Evolutionary conservation across 1,140 invertebrate species (phyloP).

Genomic region (Drosophila fuyamai): DNA sequence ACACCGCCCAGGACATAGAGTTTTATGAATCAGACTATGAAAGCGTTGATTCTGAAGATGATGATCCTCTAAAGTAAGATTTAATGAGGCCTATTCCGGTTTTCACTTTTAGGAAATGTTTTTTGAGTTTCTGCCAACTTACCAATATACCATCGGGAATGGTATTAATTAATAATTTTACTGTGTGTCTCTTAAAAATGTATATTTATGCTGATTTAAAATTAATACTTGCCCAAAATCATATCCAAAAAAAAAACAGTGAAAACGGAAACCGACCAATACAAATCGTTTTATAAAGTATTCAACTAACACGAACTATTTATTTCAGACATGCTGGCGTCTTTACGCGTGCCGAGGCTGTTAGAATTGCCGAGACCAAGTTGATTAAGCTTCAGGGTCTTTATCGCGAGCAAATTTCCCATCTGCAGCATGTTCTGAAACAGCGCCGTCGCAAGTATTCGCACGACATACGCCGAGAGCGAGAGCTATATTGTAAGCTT

Average conservation of each 20-base stretch:
- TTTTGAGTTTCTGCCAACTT: no score
- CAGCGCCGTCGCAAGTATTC: conserved; percentile 91
- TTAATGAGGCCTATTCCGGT: no score
- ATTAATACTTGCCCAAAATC: no score
- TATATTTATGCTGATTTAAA: no score
- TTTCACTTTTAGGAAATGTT: no score
- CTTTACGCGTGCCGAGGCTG: conserved; percentile 94
- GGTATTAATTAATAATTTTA: no score
- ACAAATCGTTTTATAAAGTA: no score
- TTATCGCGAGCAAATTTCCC: conserved; percentile 93
- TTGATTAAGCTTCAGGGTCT: conserved; percentile 91
- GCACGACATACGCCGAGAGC: conserved; percentile 90
- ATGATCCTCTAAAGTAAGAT: conserved; percentile 91
- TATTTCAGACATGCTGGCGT: conserved; percentile 92
- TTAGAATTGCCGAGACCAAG: conserved; percentile 91
- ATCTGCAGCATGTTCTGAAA: conserved; percentile 90
- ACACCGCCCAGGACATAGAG: conserved; percentile 88
- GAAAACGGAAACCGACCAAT: no score
- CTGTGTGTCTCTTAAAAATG: no score
- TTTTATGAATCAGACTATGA: conserved; percentile 91
- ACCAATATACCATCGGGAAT: no score
- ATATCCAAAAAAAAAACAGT: no score
- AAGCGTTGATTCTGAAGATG: conserved; percentile 91
- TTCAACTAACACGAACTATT: neutral
- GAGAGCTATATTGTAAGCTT: conserved; percentile 91